Evolutionary conservation across 1,140 invertebrate species (phyloP).

Genomic region (Marisa cornuarietis): DNA sequence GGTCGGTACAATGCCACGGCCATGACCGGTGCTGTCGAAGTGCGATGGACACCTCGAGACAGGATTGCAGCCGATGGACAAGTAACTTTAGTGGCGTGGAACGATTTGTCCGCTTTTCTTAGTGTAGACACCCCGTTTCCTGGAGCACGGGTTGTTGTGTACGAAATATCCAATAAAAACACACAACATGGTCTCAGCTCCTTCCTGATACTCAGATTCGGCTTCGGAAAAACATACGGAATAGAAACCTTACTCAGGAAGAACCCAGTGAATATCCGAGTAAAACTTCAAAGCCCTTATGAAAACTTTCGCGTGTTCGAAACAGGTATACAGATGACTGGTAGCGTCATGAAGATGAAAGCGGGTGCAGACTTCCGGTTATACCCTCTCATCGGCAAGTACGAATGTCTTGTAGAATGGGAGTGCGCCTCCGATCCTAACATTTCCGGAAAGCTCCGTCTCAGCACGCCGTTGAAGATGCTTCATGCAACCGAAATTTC

Average conservation of each 20-base stretch:
- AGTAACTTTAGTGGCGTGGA: neutral
- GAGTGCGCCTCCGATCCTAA: neutral
- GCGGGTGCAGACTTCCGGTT: constrained; percentile 7
- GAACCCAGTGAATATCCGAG: neutral
- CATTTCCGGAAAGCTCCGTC: constrained; percentile 1
- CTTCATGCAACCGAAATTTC: neutral
- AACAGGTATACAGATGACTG: neutral
- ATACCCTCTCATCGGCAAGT: constrained; percentile 3
- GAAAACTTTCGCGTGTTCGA: constrained; percentile 7
- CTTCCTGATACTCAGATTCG: neutral
- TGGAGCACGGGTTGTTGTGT: neutral
- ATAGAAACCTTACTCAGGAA: neutral
- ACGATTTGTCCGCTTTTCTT: neutral
- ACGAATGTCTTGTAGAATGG: constrained; percentile 2
- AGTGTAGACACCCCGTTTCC: neutral
- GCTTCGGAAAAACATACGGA: neutral
- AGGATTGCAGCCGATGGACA: neutral
- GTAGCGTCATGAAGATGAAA: neutral
- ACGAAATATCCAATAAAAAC: constrained; percentile 16
- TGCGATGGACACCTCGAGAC: constrained; percentile 1
- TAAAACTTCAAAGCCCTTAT: constrained; percentile 1
- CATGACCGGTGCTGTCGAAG: neutral
- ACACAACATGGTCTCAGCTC: constrained; percentile 1
- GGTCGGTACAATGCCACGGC: neutral
- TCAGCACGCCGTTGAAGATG: constrained; percentile 4